Evolutionary conservation across 2,888 invertebrate genomes (phyloP).

Genomic region (Allolobophora icterica): DNA sequence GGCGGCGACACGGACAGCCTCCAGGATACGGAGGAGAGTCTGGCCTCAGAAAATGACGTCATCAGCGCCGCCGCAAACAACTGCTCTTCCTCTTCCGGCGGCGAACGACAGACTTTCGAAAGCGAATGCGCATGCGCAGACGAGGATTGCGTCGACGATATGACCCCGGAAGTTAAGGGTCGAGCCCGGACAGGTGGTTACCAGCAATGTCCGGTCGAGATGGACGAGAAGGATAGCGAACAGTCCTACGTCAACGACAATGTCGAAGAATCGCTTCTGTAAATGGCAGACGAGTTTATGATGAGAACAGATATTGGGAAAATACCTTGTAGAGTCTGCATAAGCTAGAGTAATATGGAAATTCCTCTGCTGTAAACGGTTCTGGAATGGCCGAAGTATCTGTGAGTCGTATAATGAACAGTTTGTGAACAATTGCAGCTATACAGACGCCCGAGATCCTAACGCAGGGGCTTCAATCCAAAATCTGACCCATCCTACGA

Average conservation of each 20-base stretch:
- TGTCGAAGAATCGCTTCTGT: conserved; percentile 21
- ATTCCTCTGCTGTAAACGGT: not conserved
- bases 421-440: too few species aligned
- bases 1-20: conserved; percentile 25
- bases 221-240: conserved; percentile 3
- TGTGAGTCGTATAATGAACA: too few species aligned
- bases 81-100: not conserved
- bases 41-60: conserved; percentile 15
- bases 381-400: too few species aligned
- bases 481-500: too few species aligned
- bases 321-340: not conserved
- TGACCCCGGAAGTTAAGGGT: not conserved
- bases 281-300: not conserved
- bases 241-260: not conserved
- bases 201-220: conserved; percentile 23
- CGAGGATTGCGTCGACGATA: not conserved
- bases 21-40: not conserved
- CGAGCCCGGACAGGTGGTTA: not conserved
- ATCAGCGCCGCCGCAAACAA: not conserved
- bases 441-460: too few species aligned
- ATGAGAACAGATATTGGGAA: not conserved
- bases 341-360: not conserved
- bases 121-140: conserved; percentile 6
- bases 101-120: not conserved
- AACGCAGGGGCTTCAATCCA: too few species aligned